A percentile compares a stretch with the other conserved stretches of the same genome.
Evolutionary conservation across 2,888 invertebrate genomes (phyloP).

Genomic region (Yponomeuta plumbellus): DNA sequence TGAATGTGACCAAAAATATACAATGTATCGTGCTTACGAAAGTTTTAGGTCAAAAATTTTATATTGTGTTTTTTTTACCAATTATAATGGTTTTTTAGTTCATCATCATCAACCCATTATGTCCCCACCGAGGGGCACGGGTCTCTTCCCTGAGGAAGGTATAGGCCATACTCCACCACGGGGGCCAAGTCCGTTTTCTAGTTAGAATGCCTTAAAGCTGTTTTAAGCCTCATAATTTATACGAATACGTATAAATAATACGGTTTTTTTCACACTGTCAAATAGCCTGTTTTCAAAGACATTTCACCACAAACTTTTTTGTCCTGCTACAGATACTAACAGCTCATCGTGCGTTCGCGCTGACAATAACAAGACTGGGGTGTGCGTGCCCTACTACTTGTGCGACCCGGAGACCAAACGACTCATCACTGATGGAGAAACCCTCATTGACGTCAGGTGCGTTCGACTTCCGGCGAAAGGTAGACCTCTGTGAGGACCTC

Average conservation of each 20-base stretch:
- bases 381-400: constrained; percentile 24
- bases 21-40: too few species aligned
- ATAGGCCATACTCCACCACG: too few species aligned
- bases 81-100: neutral
- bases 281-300: neutral
- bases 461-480: neutral
- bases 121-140: too few species aligned
- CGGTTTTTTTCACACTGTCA: too few species aligned
- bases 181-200: too few species aligned
- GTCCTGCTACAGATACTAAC: neutral
- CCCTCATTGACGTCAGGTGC: constrained; percentile 24
- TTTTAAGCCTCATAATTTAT: too few species aligned
- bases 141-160: too few species aligned
- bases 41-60: too few species aligned
- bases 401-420: constrained; percentile 20
- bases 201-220: too few species aligned
- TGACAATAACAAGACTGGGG: constrained; percentile 17
- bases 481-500: too few species aligned
- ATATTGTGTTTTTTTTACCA: neutral
- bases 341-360: constrained; percentile 1
- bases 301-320: neutral
- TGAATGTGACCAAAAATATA: too few species aligned
- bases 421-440: constrained; percentile 22
- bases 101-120: neutral
- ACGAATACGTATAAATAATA: too few species aligned